Percentiles rank a stretch among this genome's conserved stretches.
phyloP scores from a whole-genome alignment of 2,888 invertebrate species.

The Lepetodrilus schrolli region DNA sequence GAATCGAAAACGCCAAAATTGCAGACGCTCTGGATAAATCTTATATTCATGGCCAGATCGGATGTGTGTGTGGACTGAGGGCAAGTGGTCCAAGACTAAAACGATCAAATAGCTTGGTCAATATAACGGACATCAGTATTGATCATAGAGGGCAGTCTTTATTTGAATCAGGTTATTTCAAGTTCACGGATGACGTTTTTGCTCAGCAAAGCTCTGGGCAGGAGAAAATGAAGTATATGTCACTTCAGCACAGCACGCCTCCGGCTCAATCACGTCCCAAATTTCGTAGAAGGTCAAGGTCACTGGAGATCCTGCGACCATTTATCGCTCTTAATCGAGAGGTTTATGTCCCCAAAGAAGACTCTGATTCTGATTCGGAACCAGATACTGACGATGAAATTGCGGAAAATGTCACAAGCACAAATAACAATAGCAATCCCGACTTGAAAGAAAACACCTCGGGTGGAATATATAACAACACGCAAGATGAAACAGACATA shows the following conservation, averaged over 20 bases:
- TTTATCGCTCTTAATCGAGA: background rate
- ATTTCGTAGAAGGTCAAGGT: slow-evolving; percentile 4
- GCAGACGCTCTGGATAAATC: slow-evolving; percentile 10
- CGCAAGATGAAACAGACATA: no score
- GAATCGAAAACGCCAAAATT: background rate
- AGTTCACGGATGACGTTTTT: background rate
- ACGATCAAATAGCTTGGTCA: background rate
- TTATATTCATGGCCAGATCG: background rate
- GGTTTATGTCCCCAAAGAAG: background rate
- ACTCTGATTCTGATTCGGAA: background rate
- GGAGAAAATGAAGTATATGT: background rate
- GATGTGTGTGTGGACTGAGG: slow-evolving; percentile 8
- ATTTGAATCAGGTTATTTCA: background rate
- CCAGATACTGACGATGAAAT: background rate
- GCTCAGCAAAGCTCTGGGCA: background rate
- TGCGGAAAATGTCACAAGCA: no score
- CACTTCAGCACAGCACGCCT: background rate
- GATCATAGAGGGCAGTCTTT: background rate
- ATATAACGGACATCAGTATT: background rate
- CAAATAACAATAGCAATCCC: no score
- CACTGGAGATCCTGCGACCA: slow-evolving; percentile 7
- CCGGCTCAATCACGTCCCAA: background rate
- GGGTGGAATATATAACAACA: no score
- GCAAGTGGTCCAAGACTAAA: background rate
- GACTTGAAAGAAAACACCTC: no score